Evolutionary conservation across 2,888 invertebrate species (phyloP).

Genomic region (Didymodactylos carnosus): DNA sequence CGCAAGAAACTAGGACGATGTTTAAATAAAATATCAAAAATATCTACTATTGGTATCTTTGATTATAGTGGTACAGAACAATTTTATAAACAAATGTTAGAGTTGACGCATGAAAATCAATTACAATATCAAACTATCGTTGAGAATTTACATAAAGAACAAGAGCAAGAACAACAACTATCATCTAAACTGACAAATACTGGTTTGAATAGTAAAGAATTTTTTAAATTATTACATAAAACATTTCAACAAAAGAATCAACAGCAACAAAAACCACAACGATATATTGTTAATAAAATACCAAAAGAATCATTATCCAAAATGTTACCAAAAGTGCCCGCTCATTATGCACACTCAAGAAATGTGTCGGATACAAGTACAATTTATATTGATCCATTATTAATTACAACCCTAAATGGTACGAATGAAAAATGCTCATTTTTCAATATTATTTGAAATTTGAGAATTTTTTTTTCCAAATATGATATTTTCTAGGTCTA

Average conservation of each 20-base stretch:
- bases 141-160: constrained; percentile 4
- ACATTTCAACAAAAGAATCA: background rate
- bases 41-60: constrained; percentile 45
- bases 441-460: no score
- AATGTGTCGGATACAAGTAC: constrained; percentile 3
- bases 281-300: background rate
- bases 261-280: background rate
- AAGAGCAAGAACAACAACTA: background rate
- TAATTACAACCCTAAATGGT: no score
- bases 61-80: constrained; percentile 46
- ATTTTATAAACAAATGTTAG: background rate
- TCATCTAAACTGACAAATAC: no score
- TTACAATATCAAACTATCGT: constrained; percentile 5
- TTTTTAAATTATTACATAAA: background rate
- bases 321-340: background rate
- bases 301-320: background rate
- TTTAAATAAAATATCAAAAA: constrained; percentile 42
- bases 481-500: no score
- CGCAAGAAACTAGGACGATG: constrained; percentile 42
- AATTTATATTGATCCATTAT: background rate
- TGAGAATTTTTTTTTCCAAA: no score
- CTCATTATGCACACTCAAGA: constrained; percentile 9
- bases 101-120: constrained; percentile 2
- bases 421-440: background rate
- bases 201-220: background rate